A percentile compares a stretch with the other conserved stretches of the same genome.
These are phyloP conservation scores for Ormia ochracea DNA, from an alignment of 2,888 invertebrate genomes.

Conservation along the genomic window DNA sequence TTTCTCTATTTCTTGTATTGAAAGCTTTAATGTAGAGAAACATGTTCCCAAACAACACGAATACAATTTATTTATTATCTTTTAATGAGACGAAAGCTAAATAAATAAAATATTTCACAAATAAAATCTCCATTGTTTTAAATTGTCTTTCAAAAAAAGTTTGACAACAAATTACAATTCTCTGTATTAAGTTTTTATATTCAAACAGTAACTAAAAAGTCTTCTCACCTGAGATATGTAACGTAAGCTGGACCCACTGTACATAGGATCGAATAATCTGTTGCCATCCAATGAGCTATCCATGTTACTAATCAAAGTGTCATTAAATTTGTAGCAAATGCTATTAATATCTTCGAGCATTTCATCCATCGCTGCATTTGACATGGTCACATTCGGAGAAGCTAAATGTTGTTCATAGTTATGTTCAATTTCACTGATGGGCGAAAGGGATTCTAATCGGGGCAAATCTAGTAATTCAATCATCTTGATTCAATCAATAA, in stretches of 20 bases:
- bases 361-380: slow-evolving; percentile 2
- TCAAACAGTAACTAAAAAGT: background rate
- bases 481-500: slow-evolving; percentile 64
- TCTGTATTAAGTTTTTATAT: background rate
- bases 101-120: too few relatives aligned
- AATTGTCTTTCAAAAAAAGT: too few relatives aligned
- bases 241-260: slow-evolving; percentile 61
- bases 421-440: slow-evolving; percentile 67
- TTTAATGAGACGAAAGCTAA: too few relatives aligned
- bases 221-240: slow-evolving; percentile 72
- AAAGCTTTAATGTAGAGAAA: slow-evolving; percentile 27
- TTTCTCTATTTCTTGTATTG: background rate
- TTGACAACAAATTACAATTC: slow-evolving; percentile 52
- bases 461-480: slow-evolving; percentile 74
- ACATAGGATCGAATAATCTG: background rate
- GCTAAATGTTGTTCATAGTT: slow-evolving; percentile 33
- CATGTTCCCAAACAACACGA: background rate
- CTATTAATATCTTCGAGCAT: background rate
- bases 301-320: background rate
- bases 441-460: slow-evolving; percentile 74
- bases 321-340: background rate
- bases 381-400: slow-evolving; percentile 8
- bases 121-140: too few relatives aligned
- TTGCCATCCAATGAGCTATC: background rate
- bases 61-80: background rate